Conservation (phyloP, 2,797 vertebrate species). For the Anguilla obscura region DNA sequence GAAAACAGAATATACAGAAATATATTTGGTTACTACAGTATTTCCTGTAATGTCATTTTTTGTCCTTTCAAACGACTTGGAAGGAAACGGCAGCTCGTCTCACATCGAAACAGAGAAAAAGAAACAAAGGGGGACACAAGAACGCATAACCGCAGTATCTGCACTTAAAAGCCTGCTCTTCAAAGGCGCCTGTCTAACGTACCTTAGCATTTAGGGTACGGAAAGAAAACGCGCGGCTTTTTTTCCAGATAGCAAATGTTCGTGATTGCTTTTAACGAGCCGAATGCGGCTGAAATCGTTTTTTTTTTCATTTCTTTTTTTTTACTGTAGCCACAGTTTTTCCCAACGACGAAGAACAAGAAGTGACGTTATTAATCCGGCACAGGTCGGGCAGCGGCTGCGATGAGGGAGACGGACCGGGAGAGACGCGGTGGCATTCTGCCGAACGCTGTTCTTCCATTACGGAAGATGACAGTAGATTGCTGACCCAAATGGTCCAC, state of each 20-base stretch:
- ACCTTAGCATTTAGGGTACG: constrained; percentile 61
- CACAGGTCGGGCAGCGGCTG: constrained; percentile 46
- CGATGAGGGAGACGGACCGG: constrained; percentile 35
- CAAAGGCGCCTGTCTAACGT: constrained; percentile 54
- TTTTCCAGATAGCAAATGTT: constrained; percentile 62
- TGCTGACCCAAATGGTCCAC: background rate
- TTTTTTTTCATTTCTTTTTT: constrained; percentile 44
- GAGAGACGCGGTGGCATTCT: constrained; percentile 24
- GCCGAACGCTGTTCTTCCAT: constrained; percentile 26
- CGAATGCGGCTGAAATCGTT: constrained; percentile 48
- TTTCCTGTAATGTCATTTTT: background rate
- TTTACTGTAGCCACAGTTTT: constrained; percentile 40
- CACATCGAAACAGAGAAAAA: background rate
- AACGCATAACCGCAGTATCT: background rate
- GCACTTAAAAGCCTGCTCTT: background rate
- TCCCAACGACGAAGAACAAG: constrained; percentile 44
- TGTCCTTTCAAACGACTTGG: background rate
- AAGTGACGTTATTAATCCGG: constrained; percentile 50
- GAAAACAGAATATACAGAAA: background rate
- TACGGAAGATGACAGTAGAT: constrained; percentile 22
- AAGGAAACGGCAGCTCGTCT: background rate
- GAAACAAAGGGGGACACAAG: background rate
- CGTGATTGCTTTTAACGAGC: constrained; percentile 62
- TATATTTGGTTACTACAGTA: background rate
- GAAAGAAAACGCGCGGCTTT: constrained; percentile 66